Evolutionary conservation across 2,797 vertebrate genomes (phyloP).

Genomic region (Macrochelys suwanniensis): DNA sequence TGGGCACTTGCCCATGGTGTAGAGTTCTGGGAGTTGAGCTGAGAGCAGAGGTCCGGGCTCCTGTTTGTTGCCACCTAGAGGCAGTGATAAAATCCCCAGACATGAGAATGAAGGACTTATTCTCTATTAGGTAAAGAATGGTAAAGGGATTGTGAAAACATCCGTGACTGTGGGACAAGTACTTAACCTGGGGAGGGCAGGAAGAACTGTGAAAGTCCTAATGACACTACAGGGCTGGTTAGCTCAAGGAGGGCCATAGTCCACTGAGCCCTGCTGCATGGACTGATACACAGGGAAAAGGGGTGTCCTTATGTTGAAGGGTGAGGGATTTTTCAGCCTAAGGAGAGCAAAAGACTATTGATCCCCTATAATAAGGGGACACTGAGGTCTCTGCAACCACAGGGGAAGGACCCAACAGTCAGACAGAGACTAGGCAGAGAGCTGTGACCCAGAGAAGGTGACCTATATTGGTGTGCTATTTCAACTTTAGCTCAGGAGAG

Average conservation of each 20-base stretch:
- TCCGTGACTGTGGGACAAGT: not conserved
- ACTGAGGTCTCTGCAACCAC: not conserved
- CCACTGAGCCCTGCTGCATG: not conserved
- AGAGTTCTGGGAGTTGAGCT: not conserved
- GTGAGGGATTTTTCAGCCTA: not conserved
- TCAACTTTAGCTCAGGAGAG: not conserved
- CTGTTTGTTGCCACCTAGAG: not conserved
- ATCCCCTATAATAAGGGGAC: fast-evolving
- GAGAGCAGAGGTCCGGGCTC: not conserved
- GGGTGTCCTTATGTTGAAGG: not conserved
- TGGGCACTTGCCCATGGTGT: not conserved
- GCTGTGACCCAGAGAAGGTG: not conserved
- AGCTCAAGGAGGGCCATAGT: not conserved
- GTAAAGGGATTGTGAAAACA: not conserved
- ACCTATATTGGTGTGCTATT: not conserved
- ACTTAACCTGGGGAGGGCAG: not conserved
- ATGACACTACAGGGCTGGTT: not conserved
- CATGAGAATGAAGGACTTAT: not conserved
- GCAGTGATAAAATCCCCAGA: not conserved
- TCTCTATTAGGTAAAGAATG: not conserved
- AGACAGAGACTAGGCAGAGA: not conserved
- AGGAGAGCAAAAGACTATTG: not conserved
- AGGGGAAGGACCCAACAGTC: not conserved
- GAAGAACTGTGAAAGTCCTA: not conserved
- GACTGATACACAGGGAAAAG: not conserved